These are phyloP conservation scores for Euwallacea similis DNA, from an alignment of 1,140 invertebrate species.

Conservation along the genomic window DNA sequence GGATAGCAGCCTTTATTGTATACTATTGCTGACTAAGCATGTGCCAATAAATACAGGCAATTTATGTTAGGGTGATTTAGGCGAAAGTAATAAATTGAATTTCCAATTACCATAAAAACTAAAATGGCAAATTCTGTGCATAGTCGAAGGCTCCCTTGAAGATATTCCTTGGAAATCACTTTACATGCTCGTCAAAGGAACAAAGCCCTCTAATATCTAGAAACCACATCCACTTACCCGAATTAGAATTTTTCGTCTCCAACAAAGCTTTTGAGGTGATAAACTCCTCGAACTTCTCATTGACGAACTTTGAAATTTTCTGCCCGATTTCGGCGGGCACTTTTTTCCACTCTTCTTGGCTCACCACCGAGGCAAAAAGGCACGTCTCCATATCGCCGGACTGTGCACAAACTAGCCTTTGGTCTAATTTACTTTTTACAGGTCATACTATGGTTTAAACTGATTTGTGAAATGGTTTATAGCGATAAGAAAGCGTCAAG, in stretches of 20 bases:
- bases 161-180: too few relatives aligned
- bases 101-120: too few relatives aligned
- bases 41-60: too few relatives aligned
- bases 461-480: not conserved
- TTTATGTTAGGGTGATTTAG: too few relatives aligned
- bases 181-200: too few relatives aligned
- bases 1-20: too few relatives aligned
- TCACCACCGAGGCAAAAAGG: constrained; percentile 46
- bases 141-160: too few relatives aligned
- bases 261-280: constrained; percentile 70
- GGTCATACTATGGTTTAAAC: not conserved
- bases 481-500: constrained; percentile 12
- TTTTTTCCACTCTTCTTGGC: constrained; percentile 55
- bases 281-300: constrained; percentile 67
- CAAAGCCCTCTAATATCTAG: not conserved
- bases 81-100: too few relatives aligned
- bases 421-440: constrained; percentile 13
- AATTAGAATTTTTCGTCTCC: constrained; percentile 62
- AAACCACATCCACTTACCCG: constrained; percentile 54
- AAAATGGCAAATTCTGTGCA: too few relatives aligned
- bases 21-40: too few relatives aligned
- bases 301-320: constrained; percentile 66
- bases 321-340: constrained; percentile 55
- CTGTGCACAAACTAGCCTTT: constrained; percentile 7
- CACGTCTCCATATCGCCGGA: constrained; percentile 33